Evolutionary conservation across 2,888 invertebrate species (phyloP).

Genomic region (Cosmopolites sordidus): DNA sequence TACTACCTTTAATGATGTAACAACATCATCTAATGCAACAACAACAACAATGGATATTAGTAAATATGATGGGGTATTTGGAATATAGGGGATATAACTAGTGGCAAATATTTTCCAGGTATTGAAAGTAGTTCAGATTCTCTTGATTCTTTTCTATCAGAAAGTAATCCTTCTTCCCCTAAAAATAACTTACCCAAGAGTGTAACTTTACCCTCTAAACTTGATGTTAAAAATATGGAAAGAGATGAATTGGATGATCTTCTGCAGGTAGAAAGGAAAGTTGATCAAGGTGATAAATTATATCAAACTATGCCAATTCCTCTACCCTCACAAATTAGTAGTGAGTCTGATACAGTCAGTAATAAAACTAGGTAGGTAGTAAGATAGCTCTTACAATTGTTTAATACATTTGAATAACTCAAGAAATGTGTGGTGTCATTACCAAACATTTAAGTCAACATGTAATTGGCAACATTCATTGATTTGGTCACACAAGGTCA

Average conservation of each 20-base stretch:
- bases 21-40: constrained; percentile 37
- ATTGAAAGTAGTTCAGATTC: constrained; percentile 39
- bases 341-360: constrained; percentile 41
- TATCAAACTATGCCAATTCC: constrained; percentile 69
- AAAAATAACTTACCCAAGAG: constrained; percentile 39
- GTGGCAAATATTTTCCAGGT: constrained; percentile 20
- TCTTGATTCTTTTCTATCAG: constrained; percentile 29
- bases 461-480: too few species aligned
- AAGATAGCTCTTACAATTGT: too few species aligned
- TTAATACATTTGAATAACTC: neutral
- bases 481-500: too few species aligned
- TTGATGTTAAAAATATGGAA: constrained; percentile 61
- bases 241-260: constrained; percentile 71
- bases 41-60: constrained; percentile 31
- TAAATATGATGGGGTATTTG: neutral
- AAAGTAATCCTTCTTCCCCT: constrained; percentile 33
- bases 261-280: constrained; percentile 60
- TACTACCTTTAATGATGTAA: constrained; percentile 45
- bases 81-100: neutral
- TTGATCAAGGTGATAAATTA: constrained; percentile 59
- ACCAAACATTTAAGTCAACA: too few species aligned
- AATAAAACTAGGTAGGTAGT: constrained; percentile 20
- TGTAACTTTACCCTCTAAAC: constrained; percentile 61
- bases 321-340: constrained; percentile 54
- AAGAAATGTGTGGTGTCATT: neutral